Base-by-base conservation (phyloP, 1,140 invertebrate genomes). In the Mactra quadrangularis region DNA sequence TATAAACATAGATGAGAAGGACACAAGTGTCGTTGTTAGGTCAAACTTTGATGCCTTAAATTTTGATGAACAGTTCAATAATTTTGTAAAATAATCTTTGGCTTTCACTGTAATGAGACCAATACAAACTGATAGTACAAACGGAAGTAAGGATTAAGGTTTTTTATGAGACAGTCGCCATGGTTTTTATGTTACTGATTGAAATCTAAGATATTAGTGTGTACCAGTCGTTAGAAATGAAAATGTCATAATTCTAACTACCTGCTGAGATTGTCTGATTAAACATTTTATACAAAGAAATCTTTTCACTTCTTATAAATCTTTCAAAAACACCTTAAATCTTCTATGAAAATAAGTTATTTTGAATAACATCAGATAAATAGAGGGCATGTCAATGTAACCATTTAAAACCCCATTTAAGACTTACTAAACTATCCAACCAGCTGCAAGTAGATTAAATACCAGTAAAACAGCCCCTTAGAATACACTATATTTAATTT, bases 281-380 rank as follows among this genome's bases (percentile, higher is more conserved):
- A 41, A 15, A 6, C 38, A 41, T 41, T 15, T 7, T 7, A 6
- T 7, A 41, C 15, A 15, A 41, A 41, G 38, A 62, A 38, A 19
- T 33, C 64, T 50, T 47, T 68, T 68, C 64, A 68, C 13, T 68
- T n/a, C 64, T 47, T 68, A 68, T 68, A 47, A 68, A 47, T 68
- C 45, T 50, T 68, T 47, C 47, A 27, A 50, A 50, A 1, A 68
- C 1, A 68, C 27, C 41, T 50, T n/a, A n/a, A 68, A 68, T 50
- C 64, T 50, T 27, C 17, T 27, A 68, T 17, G 19, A 68, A 68
- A 68, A 50, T 50, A 68, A 41, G 64, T 50, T n/a, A n/a, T n/a
- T 27, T 22, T 11, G 41, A 68, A n/a, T 1, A 31, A 68, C 47
- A 68, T 68, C 64, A 15, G 64, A 68, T 68, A 68, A 52, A 68